Percentiles rank a stretch among this genome's conserved stretches.
Conservation (phyloP, 2,888 invertebrate genomes). For the Rhagium mordax region DNA sequence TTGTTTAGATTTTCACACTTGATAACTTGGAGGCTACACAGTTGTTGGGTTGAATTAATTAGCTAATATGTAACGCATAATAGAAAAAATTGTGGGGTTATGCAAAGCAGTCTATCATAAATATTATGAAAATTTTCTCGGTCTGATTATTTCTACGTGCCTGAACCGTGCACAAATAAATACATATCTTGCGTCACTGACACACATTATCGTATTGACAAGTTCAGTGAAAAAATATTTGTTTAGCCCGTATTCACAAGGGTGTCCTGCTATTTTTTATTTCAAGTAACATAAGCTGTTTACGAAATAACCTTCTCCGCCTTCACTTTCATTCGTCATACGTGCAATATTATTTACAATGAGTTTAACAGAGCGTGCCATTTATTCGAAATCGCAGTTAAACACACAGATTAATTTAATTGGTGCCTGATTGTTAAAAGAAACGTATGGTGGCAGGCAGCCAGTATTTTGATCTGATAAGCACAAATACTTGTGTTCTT, state of each 20-base stretch:
- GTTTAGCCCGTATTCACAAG: conserved; percentile 20
- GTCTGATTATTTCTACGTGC: conserved; percentile 53
- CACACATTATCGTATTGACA: conserved; percentile 32
- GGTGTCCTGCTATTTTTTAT: conserved; percentile 16
- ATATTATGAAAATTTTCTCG: conserved; percentile 57
- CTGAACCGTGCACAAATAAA: conserved; percentile 41
- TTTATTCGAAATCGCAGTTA: neutral
- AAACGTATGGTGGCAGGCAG: neutral
- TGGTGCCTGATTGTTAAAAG: neutral
- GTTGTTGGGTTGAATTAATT: conserved; percentile 53
- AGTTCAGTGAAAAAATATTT: conserved; percentile 20
- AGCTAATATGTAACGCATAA: conserved; percentile 56
- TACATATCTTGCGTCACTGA: conserved; percentile 46
- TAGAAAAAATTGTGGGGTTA: conserved; percentile 53
- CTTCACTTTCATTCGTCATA: conserved; percentile 6
- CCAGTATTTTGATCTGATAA: too few species aligned
- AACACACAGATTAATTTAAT: neutral
- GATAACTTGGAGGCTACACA: conserved; percentile 53
- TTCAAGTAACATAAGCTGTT: neutral
- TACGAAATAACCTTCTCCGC: conserved; percentile 14
- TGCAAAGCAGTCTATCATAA: conserved; percentile 52
- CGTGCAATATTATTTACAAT: neutral
- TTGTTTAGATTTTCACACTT: conserved; percentile 49
- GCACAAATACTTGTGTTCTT: too few species aligned
- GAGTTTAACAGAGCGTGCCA: conserved; percentile 9